Base-by-base conservation (phyloP, 2,888 invertebrate species). In the Blastobasis lacticolella region DNA sequence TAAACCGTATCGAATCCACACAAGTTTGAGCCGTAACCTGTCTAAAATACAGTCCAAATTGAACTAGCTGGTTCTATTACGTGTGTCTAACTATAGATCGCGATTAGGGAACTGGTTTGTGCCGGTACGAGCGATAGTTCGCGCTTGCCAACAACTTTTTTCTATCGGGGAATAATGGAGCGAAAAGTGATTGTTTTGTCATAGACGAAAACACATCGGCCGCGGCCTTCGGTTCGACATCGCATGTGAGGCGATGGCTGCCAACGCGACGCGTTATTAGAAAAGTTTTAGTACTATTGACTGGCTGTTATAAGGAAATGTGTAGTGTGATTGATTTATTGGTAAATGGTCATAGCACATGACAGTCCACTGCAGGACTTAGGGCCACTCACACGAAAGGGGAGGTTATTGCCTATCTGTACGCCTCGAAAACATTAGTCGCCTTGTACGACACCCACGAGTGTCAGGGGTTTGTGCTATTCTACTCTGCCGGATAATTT, bases 1-100 rank as follows among this genome's bases (percentile, higher is more conserved):
- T 57, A 53, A 52, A 57, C 44, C 50, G 38, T 40, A 9, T 9
- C 23, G 3, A 23, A 3, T 23, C 3, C 23, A 23, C 23, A 23
- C 23, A 23, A 23, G 23, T 23, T 23, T 23, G 2, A 23, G 3
- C 23, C 23, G 23, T 23, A 23, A 23, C 23, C 2, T 2, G 23
- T 23, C 23, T 23, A 23, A 2, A 23, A 23, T 23, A 23, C 23
- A 23, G 23, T 23, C 23, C 23, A 23, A 23, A 23, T 23, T 23
- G 23, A 23, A 2, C 23, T 23, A 23, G 23, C 23, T 23, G 23
- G 23, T 23, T 23, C 23, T 1, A 23, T 23, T 23, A 23, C 23
- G 23, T 23, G 23, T 23, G 23, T 23, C 23, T 23, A 23, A 23
- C 23, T 23, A 23, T 23, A 23, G 23, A 23, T 23, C 23, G 23